phyloP scores from a whole-genome alignment of 1,140 invertebrate species.

The Drosophila nigromelanica region DNA sequence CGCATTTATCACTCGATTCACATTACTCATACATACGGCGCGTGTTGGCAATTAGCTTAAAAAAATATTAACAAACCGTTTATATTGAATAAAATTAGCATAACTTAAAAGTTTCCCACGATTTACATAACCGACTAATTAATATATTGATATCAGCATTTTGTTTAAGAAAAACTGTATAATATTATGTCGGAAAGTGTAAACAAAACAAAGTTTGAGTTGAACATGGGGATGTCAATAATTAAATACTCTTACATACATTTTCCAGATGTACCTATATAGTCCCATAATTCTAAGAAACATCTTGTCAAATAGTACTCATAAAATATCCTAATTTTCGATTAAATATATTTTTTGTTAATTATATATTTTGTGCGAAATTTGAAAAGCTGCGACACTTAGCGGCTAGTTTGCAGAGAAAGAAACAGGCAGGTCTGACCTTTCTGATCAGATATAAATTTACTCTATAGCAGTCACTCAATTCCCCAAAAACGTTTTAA shows the following conservation, averaged over 20 bases:
- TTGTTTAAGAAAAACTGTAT: constrained; percentile 24
- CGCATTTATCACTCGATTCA: constrained; percentile 18
- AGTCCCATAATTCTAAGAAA: too few species aligned
- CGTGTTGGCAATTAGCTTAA: constrained; percentile 67
- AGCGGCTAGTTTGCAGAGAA: too few species aligned
- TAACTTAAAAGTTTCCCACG: constrained; percentile 69
- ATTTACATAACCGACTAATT: constrained; percentile 30
- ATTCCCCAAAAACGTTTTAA: background rate
- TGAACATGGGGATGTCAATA: background rate
- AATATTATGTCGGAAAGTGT: constrained; percentile 22
- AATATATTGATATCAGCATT: constrained; percentile 20
- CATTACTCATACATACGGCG: constrained; percentile 67
- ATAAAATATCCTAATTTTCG: too few species aligned
- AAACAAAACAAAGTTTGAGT: constrained; percentile 23
- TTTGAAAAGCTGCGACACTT: too few species aligned
- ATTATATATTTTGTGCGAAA: too few species aligned
- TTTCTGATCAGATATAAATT: background rate
- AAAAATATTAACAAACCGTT: constrained; percentile 48
- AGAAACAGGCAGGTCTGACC: too few species aligned
- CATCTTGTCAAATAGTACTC: too few species aligned
- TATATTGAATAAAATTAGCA: constrained; percentile 63
- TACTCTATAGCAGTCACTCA: too few species aligned
- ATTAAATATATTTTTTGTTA: too few species aligned
- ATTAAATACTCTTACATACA: background rate
- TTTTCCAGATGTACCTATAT: background rate